Evolutionary conservation across 2,113 vertebrate species (phyloP).

Genomic region (Macaca nemestrina): DNA sequence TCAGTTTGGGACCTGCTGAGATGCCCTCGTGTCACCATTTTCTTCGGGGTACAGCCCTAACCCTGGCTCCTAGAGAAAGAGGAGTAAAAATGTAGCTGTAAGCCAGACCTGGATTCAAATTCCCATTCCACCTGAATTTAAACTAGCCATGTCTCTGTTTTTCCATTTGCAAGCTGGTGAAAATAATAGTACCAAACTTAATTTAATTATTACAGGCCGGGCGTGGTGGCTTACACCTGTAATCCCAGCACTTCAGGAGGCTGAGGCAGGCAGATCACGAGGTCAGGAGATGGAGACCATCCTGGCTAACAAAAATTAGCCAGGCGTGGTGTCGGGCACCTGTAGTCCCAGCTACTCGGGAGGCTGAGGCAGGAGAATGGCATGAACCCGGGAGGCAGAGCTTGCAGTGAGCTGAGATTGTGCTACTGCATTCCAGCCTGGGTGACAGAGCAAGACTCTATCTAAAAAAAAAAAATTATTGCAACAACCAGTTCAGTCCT

Average conservation of each 20-base stretch:
- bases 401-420: too few relatives aligned
- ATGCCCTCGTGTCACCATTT: background rate
- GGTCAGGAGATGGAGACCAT: too few relatives aligned
- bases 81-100: background rate
- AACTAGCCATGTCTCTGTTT: background rate
- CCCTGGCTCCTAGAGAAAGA: background rate
- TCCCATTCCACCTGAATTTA: background rate
- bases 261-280: too few relatives aligned
- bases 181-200: background rate
- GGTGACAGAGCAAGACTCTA: too few relatives aligned
- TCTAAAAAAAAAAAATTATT: background rate
- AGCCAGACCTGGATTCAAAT: background rate
- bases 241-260: too few relatives aligned
- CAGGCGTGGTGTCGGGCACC: too few relatives aligned
- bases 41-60: background rate
- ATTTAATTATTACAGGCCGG: background rate
- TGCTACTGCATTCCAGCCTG: too few relatives aligned
- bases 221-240: too few relatives aligned
- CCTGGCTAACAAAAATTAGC: too few relatives aligned
- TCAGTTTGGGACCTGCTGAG: background rate
- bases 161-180: background rate
- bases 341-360: too few relatives aligned
- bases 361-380: too few relatives aligned
- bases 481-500: background rate
- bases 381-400: too few relatives aligned